phyloP scores from a whole-genome alignment of 2,797 vertebrate species.

The Melanotaenia parkinsoni region DNA sequence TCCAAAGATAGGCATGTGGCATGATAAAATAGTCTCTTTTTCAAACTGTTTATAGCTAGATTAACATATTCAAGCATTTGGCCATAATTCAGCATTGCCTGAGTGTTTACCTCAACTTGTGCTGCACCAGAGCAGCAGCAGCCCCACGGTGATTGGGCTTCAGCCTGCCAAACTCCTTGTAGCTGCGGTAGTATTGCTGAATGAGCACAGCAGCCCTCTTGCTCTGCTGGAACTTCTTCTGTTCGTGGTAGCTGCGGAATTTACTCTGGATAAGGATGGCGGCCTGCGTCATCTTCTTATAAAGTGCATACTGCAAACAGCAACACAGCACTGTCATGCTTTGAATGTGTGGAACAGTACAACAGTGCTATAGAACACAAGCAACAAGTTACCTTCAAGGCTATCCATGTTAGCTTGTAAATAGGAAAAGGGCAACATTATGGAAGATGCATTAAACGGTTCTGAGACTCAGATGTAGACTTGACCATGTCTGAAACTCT shows the following conservation, averaged over 20 bases:
- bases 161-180: slow-evolving; percentile 92
- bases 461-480: slow-evolving; percentile 2
- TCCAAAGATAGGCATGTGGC: slow-evolving; percentile 5
- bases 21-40: not conserved
- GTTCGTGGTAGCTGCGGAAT: slow-evolving; percentile 98
- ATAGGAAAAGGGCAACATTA: slow-evolving; percentile 68
- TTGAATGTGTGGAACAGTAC: not conserved
- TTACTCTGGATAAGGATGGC: slow-evolving; percentile 99
- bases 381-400: slow-evolving; percentile 94
- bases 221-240: slow-evolving; percentile 99
- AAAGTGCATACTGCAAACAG: slow-evolving; percentile 96
- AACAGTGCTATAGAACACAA: not conserved
- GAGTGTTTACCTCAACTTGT: slow-evolving; percentile 91
- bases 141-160: slow-evolving; percentile 89
- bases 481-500: not conserved
- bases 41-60: slow-evolving; percentile 1
- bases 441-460: slow-evolving; percentile 38
- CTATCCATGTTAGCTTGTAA: slow-evolving; percentile 99
- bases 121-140: slow-evolving; percentile 89
- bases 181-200: slow-evolving; percentile 99
- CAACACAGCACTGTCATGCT: slow-evolving; percentile 10
- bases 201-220: slow-evolving; percentile 95
- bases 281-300: slow-evolving; percentile 99
- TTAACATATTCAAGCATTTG: not conserved
- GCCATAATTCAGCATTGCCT: not conserved